Conservation (phyloP, 2,113 vertebrate species). For the Melanerpes aurifrons region DNA sequence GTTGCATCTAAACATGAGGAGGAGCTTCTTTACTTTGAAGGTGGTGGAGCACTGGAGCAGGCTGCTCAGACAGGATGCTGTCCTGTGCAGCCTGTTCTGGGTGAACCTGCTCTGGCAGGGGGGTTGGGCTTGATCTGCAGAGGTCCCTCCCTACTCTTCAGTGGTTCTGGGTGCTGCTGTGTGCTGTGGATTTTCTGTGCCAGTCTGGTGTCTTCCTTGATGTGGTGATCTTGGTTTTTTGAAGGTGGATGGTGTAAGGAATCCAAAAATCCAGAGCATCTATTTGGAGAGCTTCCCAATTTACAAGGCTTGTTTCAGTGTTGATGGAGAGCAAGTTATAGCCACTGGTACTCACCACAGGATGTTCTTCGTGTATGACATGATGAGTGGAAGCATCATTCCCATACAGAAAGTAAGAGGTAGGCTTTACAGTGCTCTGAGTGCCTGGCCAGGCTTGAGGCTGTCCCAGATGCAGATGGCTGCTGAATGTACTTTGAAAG, state of each 20-base stretch:
- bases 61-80: no score
- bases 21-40: no score
- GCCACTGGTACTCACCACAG: conserved; percentile 88
- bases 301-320: conserved; percentile 86
- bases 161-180: not conserved
- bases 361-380: conserved; percentile 94
- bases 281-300: conserved; percentile 91
- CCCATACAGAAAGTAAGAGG: conserved; percentile 87
- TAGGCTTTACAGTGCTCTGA: conserved; percentile 50
- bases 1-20: no score
- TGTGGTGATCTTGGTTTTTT: not conserved
- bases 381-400: conserved; percentile 89
- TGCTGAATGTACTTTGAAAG: not conserved
- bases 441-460: not conserved
- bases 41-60: no score
- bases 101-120: no score
- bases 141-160: no score
- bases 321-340: conserved; percentile 87
- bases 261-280: conserved; percentile 94
- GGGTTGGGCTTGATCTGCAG: no score
- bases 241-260: conserved; percentile 92
- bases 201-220: not conserved
- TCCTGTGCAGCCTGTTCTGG: no score
- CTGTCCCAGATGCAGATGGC: not conserved
- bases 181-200: not conserved